Conservation (phyloP, 2,888 invertebrate genomes). For the Monoplex corrugatus region DNA sequence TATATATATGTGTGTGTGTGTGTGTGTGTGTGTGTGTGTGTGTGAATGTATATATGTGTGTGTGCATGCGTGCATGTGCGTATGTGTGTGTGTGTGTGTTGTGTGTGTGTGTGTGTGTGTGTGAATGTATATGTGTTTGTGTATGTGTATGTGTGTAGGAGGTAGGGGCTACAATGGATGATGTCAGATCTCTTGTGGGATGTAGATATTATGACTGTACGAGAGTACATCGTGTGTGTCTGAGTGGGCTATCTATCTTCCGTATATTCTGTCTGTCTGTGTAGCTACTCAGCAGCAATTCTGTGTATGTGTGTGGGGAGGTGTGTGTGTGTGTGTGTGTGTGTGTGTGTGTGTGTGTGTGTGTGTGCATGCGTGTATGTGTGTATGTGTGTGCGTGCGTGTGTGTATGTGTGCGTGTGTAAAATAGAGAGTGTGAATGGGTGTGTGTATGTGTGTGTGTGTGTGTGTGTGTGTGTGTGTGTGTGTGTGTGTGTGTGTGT, state of each 20-base stretch:
- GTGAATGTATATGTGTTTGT: neutral
- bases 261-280: too few relatives aligned
- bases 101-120: neutral
- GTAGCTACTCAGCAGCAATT: neutral
- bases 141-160: neutral
- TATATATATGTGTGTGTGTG: neutral
- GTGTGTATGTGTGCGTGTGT: conserved; percentile 26
- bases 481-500: neutral
- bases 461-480: conserved; percentile 18
- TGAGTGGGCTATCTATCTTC: too few relatives aligned
- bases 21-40: neutral
- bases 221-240: neutral
- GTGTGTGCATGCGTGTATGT: conserved; percentile 15
- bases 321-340: neutral
- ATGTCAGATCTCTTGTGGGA: too few relatives aligned
- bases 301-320: neutral
- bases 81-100: neutral
- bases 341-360: conserved; percentile 35
- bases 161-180: too few relatives aligned
- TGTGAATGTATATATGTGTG: neutral
- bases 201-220: too few relatives aligned
- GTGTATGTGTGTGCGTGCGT: conserved; percentile 22
- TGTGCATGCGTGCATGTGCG: conserved; percentile 15
- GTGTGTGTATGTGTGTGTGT: conserved; percentile 30
- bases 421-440: neutral